These are phyloP conservation scores for Bombyx mandarina DNA, from an alignment of 1,140 invertebrate genomes.

Conservation along the genomic window DNA sequence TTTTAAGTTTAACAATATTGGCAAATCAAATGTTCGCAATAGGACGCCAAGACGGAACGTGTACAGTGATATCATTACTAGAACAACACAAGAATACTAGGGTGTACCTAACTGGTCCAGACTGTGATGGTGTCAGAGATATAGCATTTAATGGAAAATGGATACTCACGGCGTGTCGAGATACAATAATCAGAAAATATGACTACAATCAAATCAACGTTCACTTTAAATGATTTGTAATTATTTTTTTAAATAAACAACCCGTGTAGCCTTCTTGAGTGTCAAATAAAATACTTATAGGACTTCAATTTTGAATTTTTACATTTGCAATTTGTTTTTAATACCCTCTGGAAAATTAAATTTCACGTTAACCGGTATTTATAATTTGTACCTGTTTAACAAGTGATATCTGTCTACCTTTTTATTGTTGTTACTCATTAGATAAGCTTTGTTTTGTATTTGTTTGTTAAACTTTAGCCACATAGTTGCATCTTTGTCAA, in stretches of 20 bases:
- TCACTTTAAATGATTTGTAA: conserved; percentile 41
- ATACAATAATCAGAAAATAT: conserved; percentile 73
- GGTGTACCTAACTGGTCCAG: conserved; percentile 77
- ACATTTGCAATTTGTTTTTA: no score
- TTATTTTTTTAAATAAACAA: conserved; percentile 4
- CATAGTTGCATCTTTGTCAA: conserved; percentile 26
- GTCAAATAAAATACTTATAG: no score
- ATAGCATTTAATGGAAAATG: conserved; percentile 71
- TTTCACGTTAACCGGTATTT: no score
- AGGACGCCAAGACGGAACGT: conserved; percentile 75
- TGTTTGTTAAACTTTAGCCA: conserved; percentile 28
- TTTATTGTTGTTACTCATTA: no score
- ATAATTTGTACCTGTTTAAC: no score
- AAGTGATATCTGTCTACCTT: no score
- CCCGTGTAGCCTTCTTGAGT: no score
- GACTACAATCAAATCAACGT: conserved; percentile 58
- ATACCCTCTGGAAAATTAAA: no score
- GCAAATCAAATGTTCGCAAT: conserved; percentile 57
- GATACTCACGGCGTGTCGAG: conserved; percentile 73
- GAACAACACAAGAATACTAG: conserved; percentile 43
- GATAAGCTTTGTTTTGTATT: conserved; percentile 12
- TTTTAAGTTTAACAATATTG: conserved; percentile 48
- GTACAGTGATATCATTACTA: conserved; percentile 57
- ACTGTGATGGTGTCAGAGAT: conserved; percentile 78
- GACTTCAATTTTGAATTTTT: no score